Base-by-base conservation (phyloP, 2,797 vertebrate genomes). In the Oceanodroma leucorhoa region DNA sequence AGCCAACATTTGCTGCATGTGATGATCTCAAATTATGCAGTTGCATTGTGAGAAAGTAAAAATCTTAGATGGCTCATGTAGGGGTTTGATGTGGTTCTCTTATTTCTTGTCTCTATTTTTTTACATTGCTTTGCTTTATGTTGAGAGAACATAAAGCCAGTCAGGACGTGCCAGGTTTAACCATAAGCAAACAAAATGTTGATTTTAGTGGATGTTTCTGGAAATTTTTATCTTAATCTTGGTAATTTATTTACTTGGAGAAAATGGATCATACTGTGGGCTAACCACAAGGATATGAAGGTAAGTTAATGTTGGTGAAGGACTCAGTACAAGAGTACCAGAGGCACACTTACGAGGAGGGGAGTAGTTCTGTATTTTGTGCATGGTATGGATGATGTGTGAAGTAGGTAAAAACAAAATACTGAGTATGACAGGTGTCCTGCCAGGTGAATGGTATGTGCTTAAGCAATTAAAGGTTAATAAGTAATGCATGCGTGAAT, bases 121-220 rank as follows among this genome's bases (percentile, higher is more conserved):
- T 83, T 18, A 5, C 1, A 3, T 64, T 26, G 32, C 65, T 55
- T 71, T 64, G 0, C 10, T 58, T 41, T 34, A 10, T 30, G 1
- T 46, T 79, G 60, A 40, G 54, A 69, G 20, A 83, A 45, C 20
- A 22, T 62, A 67, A 38, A 43, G 17, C 62, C 83, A 20, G 7
- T 82, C 17, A 34, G 36, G n/a, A 57, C 0, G 6, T 36, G 17
- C 5, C 24, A 69, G 26, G 34, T 79, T 86, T 77, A 83, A 23
- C 34, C 62, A 32, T 50, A 30, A 87, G 27, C 15, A 27, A 57
- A 5, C 2, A n/a, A 55, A 50, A 40, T 76, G 11, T 6, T 69
- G 36, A 72, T 83, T 82, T 87, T 64, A 67, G 5, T 60, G 8
- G 17, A 15, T 62, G 4, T 69, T 87, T 2, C 5, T 87, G 41